These are phyloP conservation scores for Torymus tubicola DNA, from an alignment of 2,888 invertebrate genomes.

Conservation along the genomic window DNA sequence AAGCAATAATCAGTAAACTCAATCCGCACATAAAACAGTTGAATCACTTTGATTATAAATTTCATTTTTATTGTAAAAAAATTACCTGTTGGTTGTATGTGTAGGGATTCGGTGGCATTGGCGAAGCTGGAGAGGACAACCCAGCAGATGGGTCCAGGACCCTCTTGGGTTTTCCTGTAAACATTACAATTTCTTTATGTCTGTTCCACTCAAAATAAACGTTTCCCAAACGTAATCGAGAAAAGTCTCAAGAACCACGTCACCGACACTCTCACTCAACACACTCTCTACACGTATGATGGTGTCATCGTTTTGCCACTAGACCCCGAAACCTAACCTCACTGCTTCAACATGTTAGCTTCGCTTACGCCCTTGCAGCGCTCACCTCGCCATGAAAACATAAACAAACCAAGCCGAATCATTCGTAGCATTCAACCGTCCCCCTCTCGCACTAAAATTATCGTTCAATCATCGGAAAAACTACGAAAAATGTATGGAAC, in stretches of 20 bases:
- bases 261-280: slow-evolving; percentile 6
- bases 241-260: slow-evolving; percentile 25
- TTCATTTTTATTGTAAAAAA: not conserved
- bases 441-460: too few species aligned
- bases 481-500: not conserved
- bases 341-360: not conserved
- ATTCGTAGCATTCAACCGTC: too few species aligned
- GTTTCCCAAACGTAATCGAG: too few species aligned
- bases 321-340: slow-evolving; percentile 47
- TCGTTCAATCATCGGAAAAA: too few species aligned
- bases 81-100: slow-evolving; percentile 72
- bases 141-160: slow-evolving; percentile 72
- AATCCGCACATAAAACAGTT: too few species aligned
- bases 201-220: too few species aligned
- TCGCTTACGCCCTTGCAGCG: not conserved
- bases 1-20: too few species aligned
- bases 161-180: slow-evolving; percentile 72
- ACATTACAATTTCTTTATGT: not conserved
- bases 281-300: slow-evolving; percentile 7
- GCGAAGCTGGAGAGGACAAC: slow-evolving; percentile 61
- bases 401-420: not conserved
- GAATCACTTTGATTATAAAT: not conserved
- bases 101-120: slow-evolving; percentile 68
- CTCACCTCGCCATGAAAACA: not conserved
- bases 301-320: slow-evolving; percentile 14